Base-by-base conservation (phyloP, 30 jellyfish, hydroid and myxozoan species). In the Hydractinia echinata region DNA sequence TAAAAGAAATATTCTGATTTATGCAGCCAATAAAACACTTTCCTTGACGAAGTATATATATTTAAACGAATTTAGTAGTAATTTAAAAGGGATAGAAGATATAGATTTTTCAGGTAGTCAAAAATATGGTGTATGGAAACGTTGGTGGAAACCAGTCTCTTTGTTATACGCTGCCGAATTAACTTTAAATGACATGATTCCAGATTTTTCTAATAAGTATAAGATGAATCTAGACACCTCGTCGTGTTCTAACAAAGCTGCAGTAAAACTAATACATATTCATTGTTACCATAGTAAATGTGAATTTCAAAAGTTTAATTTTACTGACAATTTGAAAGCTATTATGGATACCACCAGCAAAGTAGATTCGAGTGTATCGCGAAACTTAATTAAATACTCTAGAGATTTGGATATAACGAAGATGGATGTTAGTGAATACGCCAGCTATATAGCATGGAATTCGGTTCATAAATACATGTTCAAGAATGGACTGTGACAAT, bases 91-190 rank as follows among this genome's bases (percentile, higher is more conserved):
- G 6, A 51, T 77, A 30, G 85, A 77, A 54, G 60, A 39, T 14
- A 66, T 77, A 52, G 5, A 77, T 20, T 77, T 77, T 56, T 18
- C 55, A 13, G 60, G 53, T 77, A 51, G 62, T 7, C 51, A 77
- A 51, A 30, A 30, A 30, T 30, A 30, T 30, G 85, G 85, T 5
- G 76, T 54, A 77, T 77, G 85, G 85, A 79, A 79, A 1, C 39
- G 60, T 54, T 77, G 85, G 85, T 77, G 76, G 77, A 61, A 50
- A 51, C 85, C 53, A 10, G 76, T 60, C 5, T 77, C 85, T 10
- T 54, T 14, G 9, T 5, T 77, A 8, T 77, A 77, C 6, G 85
- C 80, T 5, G 76, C 85, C 30, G 85, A 77, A 54, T 39, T 77
- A 8, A 76, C 79, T 48, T 10, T 77, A 51, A 77, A 77, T n/a